phyloP scores from a whole-genome alignment of 2,113 vertebrate species.

The Ammodytes marinus region DNA sequence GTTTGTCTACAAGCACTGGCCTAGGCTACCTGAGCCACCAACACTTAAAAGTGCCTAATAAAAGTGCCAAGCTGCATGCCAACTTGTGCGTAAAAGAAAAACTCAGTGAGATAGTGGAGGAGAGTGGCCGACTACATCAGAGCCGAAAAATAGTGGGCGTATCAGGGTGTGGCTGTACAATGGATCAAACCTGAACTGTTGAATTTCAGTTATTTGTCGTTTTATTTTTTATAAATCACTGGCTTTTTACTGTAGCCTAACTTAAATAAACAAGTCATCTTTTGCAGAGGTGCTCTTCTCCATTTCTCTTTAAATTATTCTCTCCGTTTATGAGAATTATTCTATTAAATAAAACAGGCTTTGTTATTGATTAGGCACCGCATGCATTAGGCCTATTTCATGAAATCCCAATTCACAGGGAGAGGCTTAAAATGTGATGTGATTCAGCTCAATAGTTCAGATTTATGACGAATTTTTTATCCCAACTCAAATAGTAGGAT shows the following conservation, averaged over 20 bases:
- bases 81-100: neutral
- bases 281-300: neutral
- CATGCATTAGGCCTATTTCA: neutral
- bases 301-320: neutral
- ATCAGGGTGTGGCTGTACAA: slow-evolving; percentile 8
- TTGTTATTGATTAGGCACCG: neutral
- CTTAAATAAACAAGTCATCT: neutral
- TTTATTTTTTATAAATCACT: neutral
- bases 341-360: neutral
- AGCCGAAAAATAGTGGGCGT: neutral
- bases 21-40: neutral
- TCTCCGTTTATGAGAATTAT: neutral
- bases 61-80: neutral
- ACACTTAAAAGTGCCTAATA: neutral
- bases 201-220: neutral
- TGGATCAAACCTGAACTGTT: neutral
- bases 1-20: no score
- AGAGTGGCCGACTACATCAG: slow-evolving; percentile 4
- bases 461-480: neutral
- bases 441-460: neutral
- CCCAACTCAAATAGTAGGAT: neutral
- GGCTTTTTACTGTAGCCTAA: neutral
- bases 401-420: neutral
- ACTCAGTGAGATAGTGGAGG: neutral
- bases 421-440: neutral